These are phyloP conservation scores for Eupithecia dodoneata DNA, from an alignment of 2,888 invertebrate species.

Conservation along the genomic window DNA sequence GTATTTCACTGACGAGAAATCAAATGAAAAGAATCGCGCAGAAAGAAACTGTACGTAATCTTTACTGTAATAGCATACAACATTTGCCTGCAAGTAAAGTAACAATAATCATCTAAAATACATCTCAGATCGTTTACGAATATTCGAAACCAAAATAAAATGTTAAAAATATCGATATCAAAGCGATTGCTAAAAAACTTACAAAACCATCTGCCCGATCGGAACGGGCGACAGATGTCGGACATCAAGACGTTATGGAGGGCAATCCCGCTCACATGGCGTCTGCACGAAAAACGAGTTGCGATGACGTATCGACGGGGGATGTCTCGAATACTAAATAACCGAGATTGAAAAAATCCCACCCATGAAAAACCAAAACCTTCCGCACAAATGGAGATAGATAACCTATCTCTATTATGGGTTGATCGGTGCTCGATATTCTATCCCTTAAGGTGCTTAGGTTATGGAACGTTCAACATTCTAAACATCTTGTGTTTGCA, in stretches of 20 bases:
- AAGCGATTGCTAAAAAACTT: slow-evolving; percentile 65
- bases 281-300: slow-evolving; percentile 64
- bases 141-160: slow-evolving; percentile 47
- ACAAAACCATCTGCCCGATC: slow-evolving; percentile 71
- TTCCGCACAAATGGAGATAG: slow-evolving; percentile 5
- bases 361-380: slow-evolving; percentile 5
- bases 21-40: background rate
- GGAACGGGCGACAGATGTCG: slow-evolving; percentile 69
- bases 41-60: background rate
- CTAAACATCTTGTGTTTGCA: slow-evolving; percentile 22
- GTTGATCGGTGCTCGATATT: slow-evolving; percentile 2
- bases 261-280: slow-evolving; percentile 73
- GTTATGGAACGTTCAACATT: background rate
- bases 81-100: background rate
- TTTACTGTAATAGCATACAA: background rate
- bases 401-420: slow-evolving; percentile 2
- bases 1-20: background rate
- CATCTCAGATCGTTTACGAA: background rate
- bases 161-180: slow-evolving; percentile 59
- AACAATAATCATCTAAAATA: background rate
- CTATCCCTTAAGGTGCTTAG: background rate
- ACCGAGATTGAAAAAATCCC: slow-evolving; percentile 25
- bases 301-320: slow-evolving; percentile 42
- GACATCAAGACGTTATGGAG: slow-evolving; percentile 79
- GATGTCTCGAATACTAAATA: slow-evolving; percentile 34